Evolutionary conservation across 2,888 invertebrate species (phyloP), one percentile per base, ranked within the genome.

Genomic region (Sarcophaga caerulescens): DNA sequence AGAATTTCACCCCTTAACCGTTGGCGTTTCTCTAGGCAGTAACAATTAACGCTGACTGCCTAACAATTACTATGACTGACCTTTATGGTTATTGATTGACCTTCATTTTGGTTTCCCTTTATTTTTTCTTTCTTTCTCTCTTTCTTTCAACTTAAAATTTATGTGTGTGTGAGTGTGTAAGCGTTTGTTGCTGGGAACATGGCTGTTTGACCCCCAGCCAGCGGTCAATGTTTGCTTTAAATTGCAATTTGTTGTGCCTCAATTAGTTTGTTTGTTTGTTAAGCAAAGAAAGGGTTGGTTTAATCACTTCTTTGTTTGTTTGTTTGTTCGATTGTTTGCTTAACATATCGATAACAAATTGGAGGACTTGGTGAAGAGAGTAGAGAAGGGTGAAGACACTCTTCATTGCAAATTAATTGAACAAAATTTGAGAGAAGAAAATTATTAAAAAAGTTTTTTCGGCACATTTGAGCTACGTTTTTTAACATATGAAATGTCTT

Each of bases 41-140:
- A 25, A 59, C 45, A 8, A 17, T 66, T 66, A 57, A 82, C 69
- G 45, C 63, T 52, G 35, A 35, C n/a, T 66, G 60, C 60, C 60
- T 21, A 6, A 8, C n/a, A 21, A 60, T n/a, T 44, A 70, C 57
- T 52, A 52, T 71, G 66, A 62, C 78, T 86, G 86, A 86, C 86
- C 86, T 86, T 77, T 62, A 60, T 63, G 68, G 19, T 81, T 84
- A 86, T 86, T 86, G 81, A 78, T 81, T 84, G 84, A 81, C 86
- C 84, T 86, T 84, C 81, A 78, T 81, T 68, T 78, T 59, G 21
- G 17, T 23, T 62, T 35, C 17, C 45, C 8, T 4, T 75, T 65
- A 47, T 57, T 79, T 23, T 12, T 17, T 8, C 19, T 74, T 23
- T 52, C n/a, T n/a, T 79, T 14, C 23, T 60, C 5, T 65, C 19